These are phyloP conservation scores for Didymodactylos carnosus DNA, from an alignment of 2,888 invertebrate species.

Conservation along the genomic window DNA sequence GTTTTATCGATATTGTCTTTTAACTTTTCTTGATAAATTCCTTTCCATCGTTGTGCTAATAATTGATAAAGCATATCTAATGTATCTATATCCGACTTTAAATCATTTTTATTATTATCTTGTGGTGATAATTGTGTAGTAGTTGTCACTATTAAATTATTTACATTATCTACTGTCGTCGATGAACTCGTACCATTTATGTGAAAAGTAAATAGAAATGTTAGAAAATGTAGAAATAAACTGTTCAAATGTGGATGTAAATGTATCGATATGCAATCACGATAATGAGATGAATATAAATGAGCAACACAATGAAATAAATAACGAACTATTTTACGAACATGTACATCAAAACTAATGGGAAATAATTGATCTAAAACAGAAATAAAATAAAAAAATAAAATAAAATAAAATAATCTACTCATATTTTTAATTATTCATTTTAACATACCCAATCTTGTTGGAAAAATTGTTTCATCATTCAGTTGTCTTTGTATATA, in stretches of 20 bases:
- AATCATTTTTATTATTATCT: background rate
- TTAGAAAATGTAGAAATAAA: constrained; percentile 84
- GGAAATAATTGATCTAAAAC: constrained; percentile 70
- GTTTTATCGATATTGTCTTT: no score
- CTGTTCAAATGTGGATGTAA: constrained; percentile 89
- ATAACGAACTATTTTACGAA: constrained; percentile 81
- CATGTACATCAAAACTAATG: constrained; percentile 71
- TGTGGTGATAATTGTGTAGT: background rate
- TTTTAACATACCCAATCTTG: constrained; percentile 69
- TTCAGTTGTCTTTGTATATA: constrained; percentile 87
- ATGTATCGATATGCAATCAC: constrained; percentile 73
- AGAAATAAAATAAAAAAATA: constrained; percentile 13
- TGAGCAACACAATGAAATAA: constrained; percentile 94
- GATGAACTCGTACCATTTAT: background rate
- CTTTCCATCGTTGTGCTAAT: background rate
- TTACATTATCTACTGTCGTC: no score
- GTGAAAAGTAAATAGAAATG: constrained; percentile 32
- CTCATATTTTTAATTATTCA: background rate
- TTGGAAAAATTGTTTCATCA: constrained; percentile 88
- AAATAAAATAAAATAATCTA: background rate
- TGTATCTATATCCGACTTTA: background rate
- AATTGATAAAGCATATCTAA: background rate
- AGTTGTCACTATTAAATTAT: background rate
- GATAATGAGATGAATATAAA: constrained; percentile 89
- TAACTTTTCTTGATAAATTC: no score